phyloP scores from a whole-genome alignment of 2,113 vertebrate genomes.

The Plectropomus leopardus region DNA sequence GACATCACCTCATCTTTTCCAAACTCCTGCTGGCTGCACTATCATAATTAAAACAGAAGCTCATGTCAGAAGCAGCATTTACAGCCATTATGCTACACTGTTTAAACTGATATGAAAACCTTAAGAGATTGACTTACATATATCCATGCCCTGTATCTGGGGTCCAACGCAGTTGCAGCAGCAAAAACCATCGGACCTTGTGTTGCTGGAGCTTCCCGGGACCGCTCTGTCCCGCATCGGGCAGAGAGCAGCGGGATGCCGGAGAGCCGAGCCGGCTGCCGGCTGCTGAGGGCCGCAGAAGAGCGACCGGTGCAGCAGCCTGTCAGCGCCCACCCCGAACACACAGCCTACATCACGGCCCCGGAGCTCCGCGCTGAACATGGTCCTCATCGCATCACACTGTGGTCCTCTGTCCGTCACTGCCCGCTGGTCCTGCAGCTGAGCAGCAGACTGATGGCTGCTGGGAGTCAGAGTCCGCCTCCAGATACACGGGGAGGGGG shows the following conservation, averaged over 20 bases:
- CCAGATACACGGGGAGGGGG: no score
- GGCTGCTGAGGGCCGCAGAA: conserved; percentile 8
- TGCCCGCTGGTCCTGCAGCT: background rate
- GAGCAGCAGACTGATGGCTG: background rate
- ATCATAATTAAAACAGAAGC: no score
- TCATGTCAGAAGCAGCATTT: no score
- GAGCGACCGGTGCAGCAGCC: background rate
- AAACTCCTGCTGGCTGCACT: background rate
- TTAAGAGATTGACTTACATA: conserved; percentile 32
- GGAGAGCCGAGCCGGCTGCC: background rate
- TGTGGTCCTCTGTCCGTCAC: background rate
- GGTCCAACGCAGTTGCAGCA: conserved; percentile 15
- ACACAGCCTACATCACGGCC: conserved; percentile 23
- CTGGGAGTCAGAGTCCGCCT: background rate
- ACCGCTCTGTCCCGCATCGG: background rate
- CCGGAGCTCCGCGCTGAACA: background rate
- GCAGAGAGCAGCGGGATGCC: background rate
- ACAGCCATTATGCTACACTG: background rate
- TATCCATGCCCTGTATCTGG: conserved; percentile 48
- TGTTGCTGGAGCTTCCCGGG: conserved; percentile 29
- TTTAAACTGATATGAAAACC: no score
- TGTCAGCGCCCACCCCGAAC: background rate
- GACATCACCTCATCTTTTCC: background rate
- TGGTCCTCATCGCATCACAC: background rate
- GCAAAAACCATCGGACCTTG: conserved; percentile 43